phyloP scores from a whole-genome alignment of 2,888 invertebrate genomes.

The Polylopha cassiicola region DNA sequence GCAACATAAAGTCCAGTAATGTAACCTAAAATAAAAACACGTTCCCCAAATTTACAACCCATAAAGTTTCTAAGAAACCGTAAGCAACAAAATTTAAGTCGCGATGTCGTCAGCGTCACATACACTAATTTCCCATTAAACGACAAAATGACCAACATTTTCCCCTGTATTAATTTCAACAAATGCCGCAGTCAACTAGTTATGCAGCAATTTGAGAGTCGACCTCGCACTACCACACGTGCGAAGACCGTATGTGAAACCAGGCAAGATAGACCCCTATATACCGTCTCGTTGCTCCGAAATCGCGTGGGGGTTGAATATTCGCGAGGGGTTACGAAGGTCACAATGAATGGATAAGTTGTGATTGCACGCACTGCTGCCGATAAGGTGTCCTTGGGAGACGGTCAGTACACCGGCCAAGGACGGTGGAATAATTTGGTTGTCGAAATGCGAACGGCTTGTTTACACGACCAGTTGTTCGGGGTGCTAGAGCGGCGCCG shows the following conservation, averaged over 20 bases:
- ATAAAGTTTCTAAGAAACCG: no score
- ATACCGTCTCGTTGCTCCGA: slow-evolving; percentile 25
- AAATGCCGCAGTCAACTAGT: slow-evolving; percentile 69
- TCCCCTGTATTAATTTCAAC: slow-evolving; percentile 60
- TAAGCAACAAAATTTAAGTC: slow-evolving; percentile 22
- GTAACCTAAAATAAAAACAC: no score
- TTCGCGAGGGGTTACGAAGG: slow-evolving; percentile 34
- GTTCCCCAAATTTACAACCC: no score
- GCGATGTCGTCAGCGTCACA: slow-evolving; percentile 30
- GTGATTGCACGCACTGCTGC: slow-evolving; percentile 61
- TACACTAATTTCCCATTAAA: slow-evolving; percentile 36
- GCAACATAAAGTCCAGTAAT: no score
- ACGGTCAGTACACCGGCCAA: slow-evolving; percentile 65
- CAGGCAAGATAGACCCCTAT: slow-evolving; percentile 33
- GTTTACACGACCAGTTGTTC: slow-evolving; percentile 58
- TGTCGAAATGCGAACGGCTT: slow-evolving; percentile 35
- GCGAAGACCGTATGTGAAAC: slow-evolving; percentile 35
- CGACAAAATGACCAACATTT: slow-evolving; percentile 49
- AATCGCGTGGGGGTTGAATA: slow-evolving; percentile 33
- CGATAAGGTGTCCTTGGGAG: slow-evolving; percentile 62
- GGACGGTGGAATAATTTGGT: slow-evolving; percentile 62
- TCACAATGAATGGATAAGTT: slow-evolving; percentile 37
- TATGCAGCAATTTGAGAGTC: slow-evolving; percentile 70
- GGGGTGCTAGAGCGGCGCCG: slow-evolving; percentile 42
- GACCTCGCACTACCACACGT: slow-evolving; percentile 63